A percentile compares a stretch with the other conserved stretches of the same genome.
phyloP scores from a whole-genome alignment of 1,140 invertebrate species.

The Centruroides sculpturatus region DNA sequence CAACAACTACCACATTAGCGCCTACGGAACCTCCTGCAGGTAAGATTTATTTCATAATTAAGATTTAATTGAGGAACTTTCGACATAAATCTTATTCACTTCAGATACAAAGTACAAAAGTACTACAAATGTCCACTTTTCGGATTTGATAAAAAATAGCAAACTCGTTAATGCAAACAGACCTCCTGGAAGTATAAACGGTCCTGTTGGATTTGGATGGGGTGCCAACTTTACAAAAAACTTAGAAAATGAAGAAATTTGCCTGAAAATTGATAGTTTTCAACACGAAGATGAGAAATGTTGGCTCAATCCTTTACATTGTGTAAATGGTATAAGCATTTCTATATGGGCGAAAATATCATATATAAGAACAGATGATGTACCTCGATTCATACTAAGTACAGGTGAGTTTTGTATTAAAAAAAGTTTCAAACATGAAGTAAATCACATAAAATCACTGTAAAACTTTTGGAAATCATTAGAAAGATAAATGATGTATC shows the following conservation, averaged over 20 bases:
- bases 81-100: not conserved
- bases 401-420: slow-evolving; percentile 2
- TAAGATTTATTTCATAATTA: no score
- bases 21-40: no score
- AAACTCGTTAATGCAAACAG: no score
- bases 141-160: not conserved
- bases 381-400: slow-evolving; percentile 6
- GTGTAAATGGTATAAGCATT: slow-evolving; percentile 6
- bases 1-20: no score
- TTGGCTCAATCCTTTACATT: slow-evolving; percentile 9
- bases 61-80: no score
- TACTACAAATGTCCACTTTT: slow-evolving; percentile 5
- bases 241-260: not conserved
- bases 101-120: slow-evolving; percentile 6
- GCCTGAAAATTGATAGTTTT: slow-evolving; percentile 6
- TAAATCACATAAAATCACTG: no score
- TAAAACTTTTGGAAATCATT: no score
- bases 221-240: slow-evolving; percentile 8
- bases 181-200: not conserved
- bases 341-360: slow-evolving; percentile 4
- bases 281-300: slow-evolving; percentile 3
- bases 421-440: not conserved
- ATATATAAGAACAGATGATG: slow-evolving; percentile 5
- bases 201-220: slow-evolving; percentile 7
- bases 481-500: no score